These are phyloP conservation scores for Yponomeuta malinellus DNA, from an alignment of 2,888 invertebrate species.

Conservation along the genomic window DNA sequence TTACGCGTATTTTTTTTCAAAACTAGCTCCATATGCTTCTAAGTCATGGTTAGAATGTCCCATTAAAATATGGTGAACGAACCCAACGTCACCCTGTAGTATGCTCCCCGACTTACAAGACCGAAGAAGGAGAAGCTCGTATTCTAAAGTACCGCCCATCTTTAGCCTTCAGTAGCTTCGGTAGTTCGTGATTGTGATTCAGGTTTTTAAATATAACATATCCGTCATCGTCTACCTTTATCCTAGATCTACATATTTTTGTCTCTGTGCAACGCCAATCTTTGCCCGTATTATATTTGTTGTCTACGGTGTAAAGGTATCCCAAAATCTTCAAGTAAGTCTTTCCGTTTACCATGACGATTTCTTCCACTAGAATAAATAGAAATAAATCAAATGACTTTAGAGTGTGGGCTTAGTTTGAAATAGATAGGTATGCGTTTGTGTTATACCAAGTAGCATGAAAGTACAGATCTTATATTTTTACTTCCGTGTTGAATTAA, in stretches of 20 bases:
- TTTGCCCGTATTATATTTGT: background rate
- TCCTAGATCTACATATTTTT: background rate
- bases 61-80: too few species aligned
- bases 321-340: background rate
- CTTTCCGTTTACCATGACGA: background rate
- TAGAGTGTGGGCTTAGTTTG: too few species aligned
- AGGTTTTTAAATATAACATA: background rate
- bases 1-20: too few species aligned
- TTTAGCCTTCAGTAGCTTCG: slow-evolving; percentile 20
- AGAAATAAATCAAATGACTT: background rate
- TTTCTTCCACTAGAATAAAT: background rate
- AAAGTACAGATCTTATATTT: too few species aligned
- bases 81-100: too few species aligned
- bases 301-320: background rate
- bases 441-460: too few species aligned
- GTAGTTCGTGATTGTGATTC: slow-evolving; percentile 27
- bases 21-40: too few species aligned
- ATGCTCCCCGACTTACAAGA: too few species aligned
- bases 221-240: background rate
- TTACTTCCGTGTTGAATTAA: too few species aligned
- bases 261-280: background rate
- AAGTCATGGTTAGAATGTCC: too few species aligned
- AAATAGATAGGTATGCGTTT: too few species aligned
- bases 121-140: too few species aligned
- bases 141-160: slow-evolving; percentile 21